phyloP scores from a whole-genome alignment of 2,888 invertebrate genomes.

The Mythimna lalbum region DNA sequence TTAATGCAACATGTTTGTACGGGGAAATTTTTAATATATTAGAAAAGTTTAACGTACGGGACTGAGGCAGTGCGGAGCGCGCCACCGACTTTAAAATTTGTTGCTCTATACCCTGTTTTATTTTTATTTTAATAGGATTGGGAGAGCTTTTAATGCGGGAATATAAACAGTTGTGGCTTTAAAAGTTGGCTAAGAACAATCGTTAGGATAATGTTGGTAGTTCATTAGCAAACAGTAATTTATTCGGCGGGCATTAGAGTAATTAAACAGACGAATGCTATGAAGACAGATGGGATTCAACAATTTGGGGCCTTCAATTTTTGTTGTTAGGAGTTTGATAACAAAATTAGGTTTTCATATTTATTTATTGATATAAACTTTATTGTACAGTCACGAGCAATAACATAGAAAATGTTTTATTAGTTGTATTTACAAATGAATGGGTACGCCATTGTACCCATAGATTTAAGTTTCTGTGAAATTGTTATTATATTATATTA shows the following conservation, averaged over 20 bases:
- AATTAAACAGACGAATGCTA: constrained; percentile 59
- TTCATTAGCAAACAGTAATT: constrained; percentile 70
- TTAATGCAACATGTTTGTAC: constrained; percentile 78
- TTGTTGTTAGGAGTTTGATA: constrained; percentile 6
- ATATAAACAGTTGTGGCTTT: constrained; percentile 75
- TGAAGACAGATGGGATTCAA: constrained; percentile 43
- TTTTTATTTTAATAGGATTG: constrained; percentile 80
- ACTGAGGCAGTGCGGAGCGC: constrained; percentile 67
- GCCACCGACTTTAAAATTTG: constrained; percentile 79
- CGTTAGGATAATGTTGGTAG: constrained; percentile 75
- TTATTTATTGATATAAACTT: no score
- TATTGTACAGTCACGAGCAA: no score
- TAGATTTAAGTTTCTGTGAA: no score
- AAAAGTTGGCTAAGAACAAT: constrained; percentile 76
- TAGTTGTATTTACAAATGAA: no score
- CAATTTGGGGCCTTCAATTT: constrained; percentile 27
- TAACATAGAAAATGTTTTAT: no score
- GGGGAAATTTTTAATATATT: constrained; percentile 82
- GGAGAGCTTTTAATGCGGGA: constrained; percentile 72
- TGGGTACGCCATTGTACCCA: no score
- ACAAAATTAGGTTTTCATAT: not conserved
- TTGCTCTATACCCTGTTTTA: constrained; percentile 72
- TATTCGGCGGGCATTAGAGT: constrained; percentile 61
- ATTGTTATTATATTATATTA: no score
- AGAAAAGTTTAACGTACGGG: constrained; percentile 77